These are phyloP conservation scores for Spisula subtruncata DNA, from an alignment of 2,888 invertebrate species.

Conservation along the genomic window DNA sequence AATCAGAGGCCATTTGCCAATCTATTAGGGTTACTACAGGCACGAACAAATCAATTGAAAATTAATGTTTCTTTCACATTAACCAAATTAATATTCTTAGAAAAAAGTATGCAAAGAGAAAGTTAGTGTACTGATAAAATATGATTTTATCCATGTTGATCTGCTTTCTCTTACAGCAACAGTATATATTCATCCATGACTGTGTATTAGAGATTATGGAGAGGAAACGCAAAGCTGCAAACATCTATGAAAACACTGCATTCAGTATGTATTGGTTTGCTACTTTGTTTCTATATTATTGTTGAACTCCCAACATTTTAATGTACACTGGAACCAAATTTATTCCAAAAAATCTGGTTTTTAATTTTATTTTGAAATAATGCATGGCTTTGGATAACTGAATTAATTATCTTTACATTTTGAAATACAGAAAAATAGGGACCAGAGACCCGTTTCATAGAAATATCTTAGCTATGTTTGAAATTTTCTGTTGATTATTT, in stretches of 20 bases:
- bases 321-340: no score
- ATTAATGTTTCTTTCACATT: not conserved
- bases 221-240: constrained; percentile 59
- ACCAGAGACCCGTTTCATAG: no score
- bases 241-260: constrained; percentile 72
- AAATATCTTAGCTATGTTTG: no score
- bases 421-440: no score
- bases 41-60: not conserved
- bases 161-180: constrained; percentile 69
- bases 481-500: no score
- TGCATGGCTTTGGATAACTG: no score
- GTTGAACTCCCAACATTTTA: no score
- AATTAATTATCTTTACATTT: no score
- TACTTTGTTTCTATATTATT: no score
- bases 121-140: not conserved
- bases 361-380: no score
- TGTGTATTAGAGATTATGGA: constrained; percentile 72
- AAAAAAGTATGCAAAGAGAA: not conserved
- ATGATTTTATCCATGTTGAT: not conserved
- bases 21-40: not conserved
- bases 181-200: constrained; percentile 77
- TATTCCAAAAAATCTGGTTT: no score
- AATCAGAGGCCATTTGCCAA: not conserved
- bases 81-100: not conserved
- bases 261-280: constrained; percentile 71